phyloP scores from a whole-genome alignment of 2,888 invertebrate species.

The Archips crataeganus region DNA sequence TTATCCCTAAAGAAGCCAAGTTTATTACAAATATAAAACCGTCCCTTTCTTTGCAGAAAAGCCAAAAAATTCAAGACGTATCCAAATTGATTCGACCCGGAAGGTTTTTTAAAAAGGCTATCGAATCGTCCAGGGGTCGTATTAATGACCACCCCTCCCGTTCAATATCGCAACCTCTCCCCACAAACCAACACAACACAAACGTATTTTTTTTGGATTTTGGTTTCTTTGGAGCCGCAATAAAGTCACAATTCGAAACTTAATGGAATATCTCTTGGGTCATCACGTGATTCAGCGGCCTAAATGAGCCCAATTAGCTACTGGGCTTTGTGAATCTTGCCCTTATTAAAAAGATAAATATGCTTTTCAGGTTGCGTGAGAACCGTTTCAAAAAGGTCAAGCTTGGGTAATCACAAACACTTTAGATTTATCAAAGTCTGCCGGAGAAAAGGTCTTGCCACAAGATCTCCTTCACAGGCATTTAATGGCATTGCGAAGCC shows the following conservation, averaged over 20 bases:
- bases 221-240: background rate
- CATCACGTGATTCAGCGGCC: background rate
- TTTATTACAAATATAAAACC: background rate
- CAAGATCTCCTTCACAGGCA: background rate
- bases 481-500: background rate
- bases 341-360: constrained; percentile 43
- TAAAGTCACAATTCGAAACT: background rate
- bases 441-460: background rate
- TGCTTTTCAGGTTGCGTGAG: constrained; percentile 8
- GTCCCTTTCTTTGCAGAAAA: background rate
- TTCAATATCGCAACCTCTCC: constrained; percentile 36
- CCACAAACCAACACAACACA: constrained; percentile 21
- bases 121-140: constrained; percentile 23
- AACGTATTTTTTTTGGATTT: background rate
- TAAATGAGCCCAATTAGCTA: constrained; percentile 44
- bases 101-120: constrained; percentile 30
- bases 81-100: constrained; percentile 31
- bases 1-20: background rate
- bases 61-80: constrained; percentile 2
- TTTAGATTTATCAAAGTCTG: background rate
- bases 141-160: constrained; percentile 39
- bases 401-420: background rate
- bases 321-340: constrained; percentile 37
- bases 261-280: background rate
- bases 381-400: constrained; percentile 7